These are phyloP conservation scores for Mormyrus lacerda DNA, from an alignment of 2,113 vertebrate genomes.

Conservation along the genomic window DNA sequence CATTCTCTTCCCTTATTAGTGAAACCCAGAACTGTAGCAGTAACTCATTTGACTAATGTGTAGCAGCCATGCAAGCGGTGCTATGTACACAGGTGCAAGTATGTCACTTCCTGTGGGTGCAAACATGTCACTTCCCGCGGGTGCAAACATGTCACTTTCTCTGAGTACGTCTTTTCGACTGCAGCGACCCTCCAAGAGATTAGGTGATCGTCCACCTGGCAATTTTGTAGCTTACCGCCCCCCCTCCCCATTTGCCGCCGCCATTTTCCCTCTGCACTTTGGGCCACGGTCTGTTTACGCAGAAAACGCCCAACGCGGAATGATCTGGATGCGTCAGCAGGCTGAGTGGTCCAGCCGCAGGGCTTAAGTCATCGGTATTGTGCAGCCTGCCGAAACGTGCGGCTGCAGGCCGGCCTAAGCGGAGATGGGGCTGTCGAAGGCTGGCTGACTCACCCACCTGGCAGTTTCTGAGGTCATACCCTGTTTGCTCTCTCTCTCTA, in stretches of 20 bases:
- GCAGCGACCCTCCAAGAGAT: not conserved
- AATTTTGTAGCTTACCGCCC: not conserved
- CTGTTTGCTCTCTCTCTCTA: not conserved
- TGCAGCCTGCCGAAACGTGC: constrained; percentile 40
- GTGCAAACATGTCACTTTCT: not conserved
- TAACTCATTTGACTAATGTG: not conserved
- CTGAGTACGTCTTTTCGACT: not conserved
- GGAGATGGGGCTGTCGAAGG: not conserved
- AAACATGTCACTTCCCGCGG: not conserved
- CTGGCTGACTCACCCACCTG: not conserved
- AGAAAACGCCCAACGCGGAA: constrained; percentile 28
- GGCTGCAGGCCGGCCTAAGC: constrained; percentile 17
- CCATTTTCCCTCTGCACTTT: not conserved
- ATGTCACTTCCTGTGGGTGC: not conserved
- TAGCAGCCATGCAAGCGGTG: not conserved
- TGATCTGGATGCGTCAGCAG: constrained; percentile 47
- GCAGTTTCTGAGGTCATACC: not conserved
- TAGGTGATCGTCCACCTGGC: not conserved
- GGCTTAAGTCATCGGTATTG: constrained; percentile 46
- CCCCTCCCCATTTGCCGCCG: not conserved
- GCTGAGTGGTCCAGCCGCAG: constrained; percentile 52
- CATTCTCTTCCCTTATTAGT: not conserved
- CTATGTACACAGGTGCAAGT: not conserved
- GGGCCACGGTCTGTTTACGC: constrained; percentile 20
- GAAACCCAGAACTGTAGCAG: not conserved